Evolutionary conservation across 1,140 invertebrate species (phyloP), one percentile per base, ranked within the genome.

Genomic region (Hydropsyche tenuis): DNA sequence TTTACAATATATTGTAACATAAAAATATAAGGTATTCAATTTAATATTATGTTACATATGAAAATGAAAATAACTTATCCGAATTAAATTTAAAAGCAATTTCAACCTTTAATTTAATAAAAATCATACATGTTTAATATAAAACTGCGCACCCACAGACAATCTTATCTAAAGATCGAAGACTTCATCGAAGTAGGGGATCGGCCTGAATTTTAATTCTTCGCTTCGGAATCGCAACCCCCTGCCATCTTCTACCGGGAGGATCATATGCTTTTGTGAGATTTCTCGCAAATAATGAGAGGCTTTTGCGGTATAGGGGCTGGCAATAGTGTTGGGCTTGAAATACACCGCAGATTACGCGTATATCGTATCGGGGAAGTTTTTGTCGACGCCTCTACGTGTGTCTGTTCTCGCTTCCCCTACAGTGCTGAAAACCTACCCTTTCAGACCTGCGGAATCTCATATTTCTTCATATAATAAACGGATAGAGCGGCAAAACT

Each of bases 391-490:
- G 45, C 12, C 16, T 48, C 12, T 2, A 48, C 37, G 5, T 12
- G 37, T 43, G 5, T 43, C 12, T 48, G 12, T 48, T 48, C 22
- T 23, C 22, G 25, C 30, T 43, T 23, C 69, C 48, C 69, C 37
- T 43, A 48, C 43, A 14, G 43, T 12, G 12, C 7, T 16, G 37
- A 37, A 37, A 37, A 9, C n/a, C 16, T 65, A 27, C 69, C 48
- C 69, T 60, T 43, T 66, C 62, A 14, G 62, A 9, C 9, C 7
- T 16, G 37, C 62, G 16, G 48, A 73, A 73, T 73, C 60, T 73
- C 71, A 73, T 73, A 73, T 73, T 73, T 73, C 71, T 73, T 73
- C 71, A 66, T 73, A 73, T 73, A 73, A 73, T 73, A 73, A 73
- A 73, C 56, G 56, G 56, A 60, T 60, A 60, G 56, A 60, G 56